Evolutionary conservation across 2,888 invertebrate genomes (phyloP), one percentile per base, ranked within the genome.

Genomic region (Eilema griseolum): DNA sequence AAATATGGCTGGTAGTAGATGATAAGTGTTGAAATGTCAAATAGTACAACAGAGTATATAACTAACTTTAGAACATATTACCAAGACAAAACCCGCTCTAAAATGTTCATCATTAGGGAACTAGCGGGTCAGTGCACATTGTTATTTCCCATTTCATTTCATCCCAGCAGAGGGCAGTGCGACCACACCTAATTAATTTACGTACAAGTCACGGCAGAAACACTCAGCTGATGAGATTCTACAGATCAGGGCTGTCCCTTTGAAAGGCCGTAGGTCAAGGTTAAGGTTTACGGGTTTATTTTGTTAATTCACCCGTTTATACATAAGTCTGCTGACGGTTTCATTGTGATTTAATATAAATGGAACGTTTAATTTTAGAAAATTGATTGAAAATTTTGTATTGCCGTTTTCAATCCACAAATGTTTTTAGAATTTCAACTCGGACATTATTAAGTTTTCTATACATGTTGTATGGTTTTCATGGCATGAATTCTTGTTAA

Each of bases 151-250:
- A 72, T 84, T 80, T 81, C 80, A 83, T 82, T 79, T 79, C 65
- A 73, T 75, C 77, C 71, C 70, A 61, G 66, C 70, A 70, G 65
- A 66, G 75, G 76, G 59, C 77, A 78, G 73, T 74, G 72, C 68
- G 77, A 72, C 75, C 76, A 72, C 71, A 62, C 67, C 82, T 86
- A 86, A 86, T 86, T 85, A 85, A 86, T 85, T 86, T 85, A 84
- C 76, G 77, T 79, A 77, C 28, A 56, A 61, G 71, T 74, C 71
- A 73, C 75, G 67, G 73, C 37, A 67, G 71, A 73, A 78, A 77
- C 80, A 78, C 76, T 78, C 66, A 26, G 24, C 73, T 78, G 80
- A 82, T 82, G 78, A 80, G 74, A 73, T 73, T 74, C 52, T 70
- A 57, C 56, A 65, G 28, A 64, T 4, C 33, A 74, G 72, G 72